These are phyloP conservation scores for Tubulanus polymorphus DNA, from an alignment of 2,888 invertebrate genomes.

Conservation along the genomic window DNA sequence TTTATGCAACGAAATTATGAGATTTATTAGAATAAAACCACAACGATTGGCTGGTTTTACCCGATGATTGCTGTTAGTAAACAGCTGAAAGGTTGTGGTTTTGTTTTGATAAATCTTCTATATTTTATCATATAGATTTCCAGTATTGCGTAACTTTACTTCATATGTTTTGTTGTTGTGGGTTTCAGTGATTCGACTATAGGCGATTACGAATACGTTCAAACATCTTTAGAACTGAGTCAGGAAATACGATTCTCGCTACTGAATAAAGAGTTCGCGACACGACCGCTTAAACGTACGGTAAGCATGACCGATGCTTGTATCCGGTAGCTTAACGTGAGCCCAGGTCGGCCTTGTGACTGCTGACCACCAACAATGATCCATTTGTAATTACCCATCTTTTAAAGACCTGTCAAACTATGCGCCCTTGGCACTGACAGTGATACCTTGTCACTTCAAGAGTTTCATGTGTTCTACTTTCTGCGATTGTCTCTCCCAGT, in stretches of 20 bases:
- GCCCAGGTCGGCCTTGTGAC: neutral
- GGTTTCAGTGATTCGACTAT: constrained; percentile 65
- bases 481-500: neutral
- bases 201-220: constrained; percentile 88
- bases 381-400: too few species aligned
- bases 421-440: too few species aligned
- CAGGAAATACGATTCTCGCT: constrained; percentile 66
- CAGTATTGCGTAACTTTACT: neutral
- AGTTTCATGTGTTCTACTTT: neutral
- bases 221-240: constrained; percentile 88
- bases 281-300: constrained; percentile 70
- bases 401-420: too few species aligned
- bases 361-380: too few species aligned
- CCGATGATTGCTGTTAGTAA: neutral
- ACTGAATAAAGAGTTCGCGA: constrained; percentile 62
- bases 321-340: too few species aligned
- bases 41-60: neutral
- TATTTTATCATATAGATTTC: too few species aligned
- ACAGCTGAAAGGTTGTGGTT: too few species aligned
- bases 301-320: too few species aligned
- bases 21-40: neutral
- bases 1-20: too few species aligned
- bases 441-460: too few species aligned
- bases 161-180: constrained; percentile 2
- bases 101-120: too few species aligned